Percentiles rank a stretch among this genome's conserved stretches.
Conservation (phyloP, 2,888 invertebrate species). For the Isoperla grammatica region DNA sequence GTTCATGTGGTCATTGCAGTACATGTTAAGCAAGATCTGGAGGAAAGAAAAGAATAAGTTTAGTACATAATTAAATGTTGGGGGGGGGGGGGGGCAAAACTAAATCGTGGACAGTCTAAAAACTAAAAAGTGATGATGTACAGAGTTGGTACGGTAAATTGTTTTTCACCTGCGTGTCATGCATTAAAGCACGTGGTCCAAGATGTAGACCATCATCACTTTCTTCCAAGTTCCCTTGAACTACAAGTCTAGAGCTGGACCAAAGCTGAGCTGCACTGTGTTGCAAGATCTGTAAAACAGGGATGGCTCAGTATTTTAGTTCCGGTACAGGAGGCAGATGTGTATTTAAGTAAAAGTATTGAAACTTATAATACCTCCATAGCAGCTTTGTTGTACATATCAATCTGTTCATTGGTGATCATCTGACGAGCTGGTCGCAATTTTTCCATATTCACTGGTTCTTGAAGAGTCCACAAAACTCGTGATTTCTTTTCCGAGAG, state of each 20-base stretch:
- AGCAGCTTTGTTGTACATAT: conserved; percentile 80
- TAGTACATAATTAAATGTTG: too few relatives aligned
- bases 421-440: conserved; percentile 58
- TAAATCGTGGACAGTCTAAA: too few relatives aligned
- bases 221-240: conserved; percentile 63
- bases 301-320: conserved; percentile 4
- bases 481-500: conserved; percentile 60
- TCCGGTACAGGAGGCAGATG: too few relatives aligned
- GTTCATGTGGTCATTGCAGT: conserved; percentile 97
- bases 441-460: conserved; percentile 67
- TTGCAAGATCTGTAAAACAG: conserved; percentile 53
- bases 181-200: conserved; percentile 63
- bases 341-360: conserved; percentile 10
- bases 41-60: not conserved
- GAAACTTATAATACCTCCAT: conserved; percentile 54
- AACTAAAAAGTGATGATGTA: too few relatives aligned
- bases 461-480: conserved; percentile 83
- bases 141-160: too few relatives aligned
- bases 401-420: conserved; percentile 80
- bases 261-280: conserved; percentile 71
- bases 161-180: conserved; percentile 60
- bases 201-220: conserved; percentile 68
- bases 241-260: conserved; percentile 77
- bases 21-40: conserved; percentile 87
- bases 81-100: too few relatives aligned